Base-by-base conservation (phyloP, 2,797 vertebrate species). In the Pangasius larnaudii region DNA sequence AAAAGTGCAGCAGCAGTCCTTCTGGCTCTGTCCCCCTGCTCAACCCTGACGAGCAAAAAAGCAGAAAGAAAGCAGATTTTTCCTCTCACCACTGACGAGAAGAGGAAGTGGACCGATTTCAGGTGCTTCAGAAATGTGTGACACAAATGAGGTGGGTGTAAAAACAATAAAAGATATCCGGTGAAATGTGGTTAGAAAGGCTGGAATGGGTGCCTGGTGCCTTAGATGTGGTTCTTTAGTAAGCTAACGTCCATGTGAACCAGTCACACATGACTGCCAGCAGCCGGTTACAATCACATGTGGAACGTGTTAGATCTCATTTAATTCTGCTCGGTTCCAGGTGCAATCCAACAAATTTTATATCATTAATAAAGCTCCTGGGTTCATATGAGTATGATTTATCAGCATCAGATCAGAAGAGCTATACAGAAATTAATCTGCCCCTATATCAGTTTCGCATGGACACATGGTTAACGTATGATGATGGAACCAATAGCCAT, bases 101-200 rank as follows among this genome's bases (percentile, higher is more conserved):
- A 72, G 30, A 91, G 71, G 86, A 89, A 89, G 67, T 74, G 72
- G 75, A 88, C 49, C 36, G 42, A 84, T 49, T 77, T 88, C 80
- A 88, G 71, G 84, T 67, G 85, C 82, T 59, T 91, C 69, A 82
- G 89, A 88, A 89, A 96, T 95, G 94, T 95, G 96, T 92, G 81
- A 90, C 93, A 91, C 94, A 94, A 95, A 92, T 93, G 94, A 94
- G 90, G 93, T 93, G 94, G 94, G 92, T 91, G 92, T 94, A 94
- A 95, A 94, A 94, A 92, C 91, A 69, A 84, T 93, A 92, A 93
- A 94, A 95, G 95, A 96, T 94, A 95, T 96, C 96, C 95, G 94
- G 94, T 91, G 87, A 80, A 85, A 78, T 63, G 71, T 77, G 85
- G 83, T 87, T 77, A 61, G 86, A 71, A 81, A 72, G 61, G 49